Evolutionary conservation across 2,888 invertebrate species (phyloP).

Genomic region (Myathropa florea): DNA sequence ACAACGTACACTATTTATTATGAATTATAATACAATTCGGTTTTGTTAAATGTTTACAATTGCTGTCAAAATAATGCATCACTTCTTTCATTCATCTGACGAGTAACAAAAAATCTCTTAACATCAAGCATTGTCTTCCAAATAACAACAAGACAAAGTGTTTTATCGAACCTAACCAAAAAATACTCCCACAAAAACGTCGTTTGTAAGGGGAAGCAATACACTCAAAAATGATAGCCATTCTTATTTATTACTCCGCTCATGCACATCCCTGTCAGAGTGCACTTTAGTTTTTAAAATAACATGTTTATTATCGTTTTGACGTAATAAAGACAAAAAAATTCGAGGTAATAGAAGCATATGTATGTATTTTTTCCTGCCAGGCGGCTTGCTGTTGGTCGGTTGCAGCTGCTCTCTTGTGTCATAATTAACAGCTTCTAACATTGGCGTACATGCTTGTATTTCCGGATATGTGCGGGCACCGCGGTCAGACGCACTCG

Average conservation of each 20-base stretch:
- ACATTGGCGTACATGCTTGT: conserved; percentile 13
- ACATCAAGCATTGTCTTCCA: background rate
- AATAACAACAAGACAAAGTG: background rate
- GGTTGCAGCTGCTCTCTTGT: background rate
- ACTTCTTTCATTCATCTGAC: background rate
- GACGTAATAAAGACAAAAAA: conserved; percentile 9
- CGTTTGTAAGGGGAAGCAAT: background rate
- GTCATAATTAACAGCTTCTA: conserved; percentile 2
- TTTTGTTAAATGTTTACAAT: too few relatives aligned
- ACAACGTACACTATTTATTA: conserved; percentile 27
- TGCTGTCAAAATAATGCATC: background rate
- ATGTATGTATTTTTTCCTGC: background rate
- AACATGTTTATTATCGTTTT: background rate
- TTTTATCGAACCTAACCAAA: background rate
- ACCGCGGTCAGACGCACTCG: background rate
- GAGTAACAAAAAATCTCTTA: conserved; percentile 8
- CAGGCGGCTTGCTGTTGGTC: background rate
- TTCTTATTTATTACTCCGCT: background rate
- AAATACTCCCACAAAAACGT: too few relatives aligned
- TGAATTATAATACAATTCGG: conserved; percentile 44
- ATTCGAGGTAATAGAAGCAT: conserved; percentile 12
- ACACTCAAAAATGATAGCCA: background rate
- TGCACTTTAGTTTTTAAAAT: background rate
- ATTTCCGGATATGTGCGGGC: conserved; percentile 11
- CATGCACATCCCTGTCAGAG: conserved; percentile 12